Conservation (phyloP, 2,113 vertebrate genomes). For the Sardina pilchardus region DNA sequence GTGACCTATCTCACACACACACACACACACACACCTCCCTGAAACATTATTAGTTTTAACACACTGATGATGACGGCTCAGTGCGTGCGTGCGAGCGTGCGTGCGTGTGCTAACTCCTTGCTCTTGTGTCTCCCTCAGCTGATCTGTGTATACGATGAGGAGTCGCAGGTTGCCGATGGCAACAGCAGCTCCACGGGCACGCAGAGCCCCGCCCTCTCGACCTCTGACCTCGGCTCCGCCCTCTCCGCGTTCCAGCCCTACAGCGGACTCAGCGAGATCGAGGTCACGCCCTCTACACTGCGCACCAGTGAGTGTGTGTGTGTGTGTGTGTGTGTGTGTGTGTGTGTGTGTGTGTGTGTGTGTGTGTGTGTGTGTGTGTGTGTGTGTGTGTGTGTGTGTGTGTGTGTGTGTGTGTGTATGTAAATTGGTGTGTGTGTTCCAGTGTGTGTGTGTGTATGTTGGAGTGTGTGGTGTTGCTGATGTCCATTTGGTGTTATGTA, state of each 20-base stretch:
- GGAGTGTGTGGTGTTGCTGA: no score
- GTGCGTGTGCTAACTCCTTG: neutral
- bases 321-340: neutral
- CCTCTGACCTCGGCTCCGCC: conserved; percentile 63
- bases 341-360: neutral
- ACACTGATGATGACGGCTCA: no score
- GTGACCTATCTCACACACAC: no score
- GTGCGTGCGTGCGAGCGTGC: no score
- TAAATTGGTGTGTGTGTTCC: no score
- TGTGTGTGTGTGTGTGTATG: neutral
- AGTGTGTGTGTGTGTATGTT: neutral
- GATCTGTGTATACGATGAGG: conserved; percentile 94
- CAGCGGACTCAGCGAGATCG: conserved; percentile 86
- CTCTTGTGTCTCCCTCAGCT: conserved; percentile 74
- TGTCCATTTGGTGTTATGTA: no score
- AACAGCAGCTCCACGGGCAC: conserved; percentile 96
- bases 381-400: neutral
- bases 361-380: conserved; percentile 64
- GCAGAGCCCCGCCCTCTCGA: conserved; percentile 88
- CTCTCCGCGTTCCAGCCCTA: conserved; percentile 87
- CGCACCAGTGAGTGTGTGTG: conserved; percentile 79
- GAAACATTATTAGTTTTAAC: no score
- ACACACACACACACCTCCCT: no score
- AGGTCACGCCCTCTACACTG: conserved; percentile 91
- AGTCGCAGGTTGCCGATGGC: conserved; percentile 94